These are phyloP conservation scores for Corythornis leucogaster DNA, from an alignment of 2,797 vertebrate species.

Conservation along the genomic window DNA sequence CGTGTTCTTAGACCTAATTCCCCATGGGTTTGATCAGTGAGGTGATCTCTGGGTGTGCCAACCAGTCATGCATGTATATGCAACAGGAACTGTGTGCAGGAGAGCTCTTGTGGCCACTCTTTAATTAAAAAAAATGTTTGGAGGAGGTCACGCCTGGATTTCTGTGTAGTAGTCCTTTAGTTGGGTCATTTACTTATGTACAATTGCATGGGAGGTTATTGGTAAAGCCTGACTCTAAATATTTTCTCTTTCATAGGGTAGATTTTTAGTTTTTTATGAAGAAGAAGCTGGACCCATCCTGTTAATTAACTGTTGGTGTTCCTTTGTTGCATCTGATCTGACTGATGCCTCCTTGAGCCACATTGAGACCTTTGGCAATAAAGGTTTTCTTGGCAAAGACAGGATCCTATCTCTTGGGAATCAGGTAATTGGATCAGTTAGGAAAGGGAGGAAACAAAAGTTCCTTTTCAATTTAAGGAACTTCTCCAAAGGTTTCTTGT, in stretches of 20 bases:
- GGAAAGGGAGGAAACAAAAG: background rate
- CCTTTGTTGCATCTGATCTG: conserved; percentile 10
- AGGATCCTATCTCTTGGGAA: background rate
- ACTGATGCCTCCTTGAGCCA: background rate
- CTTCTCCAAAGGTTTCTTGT: background rate
- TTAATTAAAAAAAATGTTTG: background rate
- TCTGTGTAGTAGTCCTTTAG: background rate
- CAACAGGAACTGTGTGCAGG: background rate
- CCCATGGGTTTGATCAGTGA: background rate
- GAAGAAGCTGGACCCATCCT: background rate
- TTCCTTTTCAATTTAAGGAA: background rate
- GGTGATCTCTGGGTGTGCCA: conserved; percentile 5
- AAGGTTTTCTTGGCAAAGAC: background rate
- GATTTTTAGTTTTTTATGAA: background rate
- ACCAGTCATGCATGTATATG: background rate
- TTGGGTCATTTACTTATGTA: background rate
- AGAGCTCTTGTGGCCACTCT: background rate
- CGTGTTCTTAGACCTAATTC: conserved; percentile 4
- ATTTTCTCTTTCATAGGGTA: background rate
- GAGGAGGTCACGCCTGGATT: accelerated
- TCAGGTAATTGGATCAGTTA: background rate
- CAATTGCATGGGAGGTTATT: accelerated
- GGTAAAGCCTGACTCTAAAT: background rate
- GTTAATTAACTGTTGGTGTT: background rate
- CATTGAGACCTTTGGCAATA: background rate